Evolutionary conservation across 2,888 invertebrate genomes (phyloP).

Genomic region (Barypeithes pellucidus): DNA sequence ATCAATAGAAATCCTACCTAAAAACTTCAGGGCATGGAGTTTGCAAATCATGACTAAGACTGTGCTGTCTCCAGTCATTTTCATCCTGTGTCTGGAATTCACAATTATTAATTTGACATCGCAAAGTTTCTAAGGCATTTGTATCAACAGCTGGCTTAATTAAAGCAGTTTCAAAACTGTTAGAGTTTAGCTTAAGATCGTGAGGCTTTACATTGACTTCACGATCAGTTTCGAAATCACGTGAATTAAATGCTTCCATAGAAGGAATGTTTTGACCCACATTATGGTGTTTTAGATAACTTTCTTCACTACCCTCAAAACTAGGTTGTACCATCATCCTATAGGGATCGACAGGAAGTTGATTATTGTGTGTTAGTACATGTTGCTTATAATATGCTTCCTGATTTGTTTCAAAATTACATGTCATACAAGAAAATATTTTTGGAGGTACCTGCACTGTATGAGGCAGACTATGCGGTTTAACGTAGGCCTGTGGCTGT

Average conservation of each 20-base stretch:
- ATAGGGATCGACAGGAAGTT: conserved; percentile 24
- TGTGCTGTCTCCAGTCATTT: conserved; percentile 41
- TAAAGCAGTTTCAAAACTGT: conserved; percentile 28
- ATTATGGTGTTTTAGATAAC: conserved; percentile 29
- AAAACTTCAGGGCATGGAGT: conserved; percentile 42
- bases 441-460: conserved; percentile 24
- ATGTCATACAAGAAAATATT: conserved; percentile 35
- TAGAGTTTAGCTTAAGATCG: conserved; percentile 32
- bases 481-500: conserved; percentile 32
- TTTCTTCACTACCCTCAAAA: conserved; percentile 38
- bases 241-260: conserved; percentile 29
- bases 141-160: conserved; percentile 26
- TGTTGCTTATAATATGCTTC: conserved; percentile 49
- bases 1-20: conserved; percentile 29
- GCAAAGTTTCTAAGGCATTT: conserved; percentile 15
- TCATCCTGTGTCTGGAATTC: conserved; percentile 36
- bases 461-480: conserved; percentile 20
- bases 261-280: conserved; percentile 19
- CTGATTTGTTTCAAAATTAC: conserved; percentile 46
- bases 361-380: conserved; percentile 32
- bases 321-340: conserved; percentile 23
- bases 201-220: conserved; percentile 28
- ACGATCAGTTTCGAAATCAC: conserved; percentile 22
- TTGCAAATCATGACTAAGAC: conserved; percentile 39
- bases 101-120: conserved; percentile 38